These are phyloP conservation scores for Sturmia bella DNA, from an alignment of 2,888 invertebrate species.

Conservation along the genomic window DNA sequence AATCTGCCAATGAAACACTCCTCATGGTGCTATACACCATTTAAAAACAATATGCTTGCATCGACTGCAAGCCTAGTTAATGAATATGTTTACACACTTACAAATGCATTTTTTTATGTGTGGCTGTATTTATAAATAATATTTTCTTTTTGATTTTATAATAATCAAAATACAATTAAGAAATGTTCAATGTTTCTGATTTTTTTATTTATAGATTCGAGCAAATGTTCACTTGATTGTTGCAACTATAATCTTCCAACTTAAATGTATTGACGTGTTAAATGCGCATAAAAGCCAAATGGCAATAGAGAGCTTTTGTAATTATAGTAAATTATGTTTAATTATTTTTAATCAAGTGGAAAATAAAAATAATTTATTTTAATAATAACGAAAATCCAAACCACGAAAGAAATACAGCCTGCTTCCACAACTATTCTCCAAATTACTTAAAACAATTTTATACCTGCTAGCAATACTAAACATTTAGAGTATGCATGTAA, in stretches of 20 bases:
- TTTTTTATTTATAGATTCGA: constrained; percentile 14
- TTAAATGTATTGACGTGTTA: constrained; percentile 54
- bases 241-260: constrained; percentile 17
- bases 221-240: background rate
- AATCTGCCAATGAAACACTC: no score
- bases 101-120: background rate
- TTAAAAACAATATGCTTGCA: no score
- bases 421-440: constrained; percentile 12
- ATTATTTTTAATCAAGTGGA: constrained; percentile 51
- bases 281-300: constrained; percentile 51
- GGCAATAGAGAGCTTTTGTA: constrained; percentile 44
- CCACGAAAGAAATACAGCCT: background rate
- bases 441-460: constrained; percentile 24
- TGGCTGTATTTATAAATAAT: background rate
- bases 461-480: constrained; percentile 23
- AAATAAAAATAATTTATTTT: constrained; percentile 36
- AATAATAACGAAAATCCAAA: background rate
- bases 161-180: constrained; percentile 51
- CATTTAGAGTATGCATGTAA: constrained; percentile 48
- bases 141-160: constrained; percentile 14
- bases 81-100: background rate
- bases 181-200: constrained; percentile 6
- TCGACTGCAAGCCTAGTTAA: no score
- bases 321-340: constrained; percentile 58
- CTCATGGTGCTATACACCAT: no score